phyloP scores from a whole-genome alignment of 2,797 vertebrate genomes.

The Rhabdophis nuchalis region DNA sequence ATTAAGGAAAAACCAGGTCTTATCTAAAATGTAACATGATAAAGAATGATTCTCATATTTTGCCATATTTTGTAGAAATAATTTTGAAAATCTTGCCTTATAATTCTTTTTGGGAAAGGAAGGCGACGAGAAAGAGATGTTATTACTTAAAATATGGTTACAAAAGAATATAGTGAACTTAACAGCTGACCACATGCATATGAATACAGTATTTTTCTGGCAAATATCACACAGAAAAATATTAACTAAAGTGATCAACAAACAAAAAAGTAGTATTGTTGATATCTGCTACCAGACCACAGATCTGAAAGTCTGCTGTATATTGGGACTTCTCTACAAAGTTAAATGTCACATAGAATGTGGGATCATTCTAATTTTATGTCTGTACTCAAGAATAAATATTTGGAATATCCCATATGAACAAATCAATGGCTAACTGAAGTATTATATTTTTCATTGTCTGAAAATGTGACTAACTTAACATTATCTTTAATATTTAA shows the following conservation, averaged over 20 bases:
- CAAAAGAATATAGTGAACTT: neutral
- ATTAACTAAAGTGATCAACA: neutral
- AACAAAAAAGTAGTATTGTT: neutral
- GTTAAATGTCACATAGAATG: neutral
- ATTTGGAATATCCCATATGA: neutral
- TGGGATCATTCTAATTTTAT: neutral
- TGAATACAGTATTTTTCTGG: neutral
- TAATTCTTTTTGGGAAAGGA: neutral
- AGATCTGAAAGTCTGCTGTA: neutral
- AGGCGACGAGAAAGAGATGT: neutral
- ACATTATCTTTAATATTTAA: neutral
- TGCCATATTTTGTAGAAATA: neutral
- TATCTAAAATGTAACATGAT: neutral
- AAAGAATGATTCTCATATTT: neutral
- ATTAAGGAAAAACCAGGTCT: slow-evolving; percentile 71
- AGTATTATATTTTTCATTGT: neutral
- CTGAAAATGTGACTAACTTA: neutral
- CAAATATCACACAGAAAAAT: neutral
- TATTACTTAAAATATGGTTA: neutral
- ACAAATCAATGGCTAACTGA: neutral
- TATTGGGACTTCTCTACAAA: neutral
- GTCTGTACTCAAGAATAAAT: neutral
- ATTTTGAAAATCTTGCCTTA: neutral
- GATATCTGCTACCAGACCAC: neutral
- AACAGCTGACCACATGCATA: neutral